Conservation (phyloP, 1,140 invertebrate species). For the Helicoverpa armigera region DNA sequence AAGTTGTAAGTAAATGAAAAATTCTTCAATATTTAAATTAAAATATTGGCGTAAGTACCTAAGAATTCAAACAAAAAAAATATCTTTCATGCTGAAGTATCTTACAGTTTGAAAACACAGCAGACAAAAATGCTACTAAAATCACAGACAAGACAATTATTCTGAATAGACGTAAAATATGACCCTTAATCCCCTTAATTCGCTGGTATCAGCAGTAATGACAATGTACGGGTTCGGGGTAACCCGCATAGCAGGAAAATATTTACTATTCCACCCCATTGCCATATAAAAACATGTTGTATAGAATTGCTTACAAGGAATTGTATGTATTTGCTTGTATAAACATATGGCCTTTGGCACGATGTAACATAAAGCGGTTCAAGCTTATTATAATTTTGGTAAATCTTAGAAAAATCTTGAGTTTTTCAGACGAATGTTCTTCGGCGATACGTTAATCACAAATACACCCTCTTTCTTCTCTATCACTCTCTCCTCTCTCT, state of each 20-base stretch:
- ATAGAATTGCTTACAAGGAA: constrained; percentile 19
- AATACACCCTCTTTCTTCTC: too few species aligned
- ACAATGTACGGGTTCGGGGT: constrained; percentile 7
- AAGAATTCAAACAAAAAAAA: too few species aligned
- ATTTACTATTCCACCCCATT: neutral
- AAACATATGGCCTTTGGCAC: neutral
- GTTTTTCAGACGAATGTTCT: neutral
- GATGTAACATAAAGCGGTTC: neutral
- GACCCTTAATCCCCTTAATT: neutral
- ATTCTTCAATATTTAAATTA: too few species aligned
- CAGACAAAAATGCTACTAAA: too few species aligned
- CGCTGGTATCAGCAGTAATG: constrained; percentile 18
- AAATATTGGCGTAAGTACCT: too few species aligned
- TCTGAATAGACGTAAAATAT: too few species aligned
- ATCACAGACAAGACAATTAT: too few species aligned
- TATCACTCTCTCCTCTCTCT: too few species aligned
- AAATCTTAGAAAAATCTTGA: neutral
- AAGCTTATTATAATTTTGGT: neutral
- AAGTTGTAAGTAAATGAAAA: too few species aligned
- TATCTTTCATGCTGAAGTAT: too few species aligned
- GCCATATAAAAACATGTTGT: constrained; percentile 23
- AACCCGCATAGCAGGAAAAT: constrained; percentile 21
- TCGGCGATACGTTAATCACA: too few species aligned
- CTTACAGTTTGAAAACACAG: too few species aligned
- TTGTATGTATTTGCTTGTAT: neutral